phyloP scores from a whole-genome alignment of 1,140 invertebrate genomes.

The Glossosoma conforme region DNA sequence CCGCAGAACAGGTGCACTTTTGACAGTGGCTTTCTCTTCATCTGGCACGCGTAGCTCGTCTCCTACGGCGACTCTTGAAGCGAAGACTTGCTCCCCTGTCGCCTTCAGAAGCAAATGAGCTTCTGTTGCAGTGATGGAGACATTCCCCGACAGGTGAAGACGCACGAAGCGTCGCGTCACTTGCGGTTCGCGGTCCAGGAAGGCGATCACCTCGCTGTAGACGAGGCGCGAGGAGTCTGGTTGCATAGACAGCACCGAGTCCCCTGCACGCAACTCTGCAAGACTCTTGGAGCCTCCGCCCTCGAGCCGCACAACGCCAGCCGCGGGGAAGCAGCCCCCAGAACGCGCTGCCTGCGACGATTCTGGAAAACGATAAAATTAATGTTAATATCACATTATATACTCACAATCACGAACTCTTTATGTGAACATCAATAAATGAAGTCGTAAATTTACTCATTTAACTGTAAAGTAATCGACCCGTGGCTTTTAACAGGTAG shows the following conservation, averaged over 20 bases:
- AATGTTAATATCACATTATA: too few relatives aligned
- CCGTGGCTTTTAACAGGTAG: conserved; percentile 8
- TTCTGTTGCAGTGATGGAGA: conserved; percentile 72
- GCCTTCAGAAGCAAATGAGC: conserved; percentile 71
- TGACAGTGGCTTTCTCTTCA: conserved; percentile 44
- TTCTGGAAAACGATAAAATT: conserved; percentile 64
- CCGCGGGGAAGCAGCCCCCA: conserved; percentile 71
- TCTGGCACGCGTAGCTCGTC: conserved; percentile 50
- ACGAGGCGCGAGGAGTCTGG: conserved; percentile 56
- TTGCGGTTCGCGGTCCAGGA: conserved; percentile 74
- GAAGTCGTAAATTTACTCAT: neutral
- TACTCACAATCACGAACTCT: too few relatives aligned
- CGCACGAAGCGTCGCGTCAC: conserved; percentile 65
- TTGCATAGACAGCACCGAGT: conserved; percentile 73
- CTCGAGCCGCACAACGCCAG: conserved; percentile 55
- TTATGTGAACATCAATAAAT: neutral
- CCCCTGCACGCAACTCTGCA: conserved; percentile 68
- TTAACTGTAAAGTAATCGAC: neutral
- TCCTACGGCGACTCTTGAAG: conserved; percentile 39
- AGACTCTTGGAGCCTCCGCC: conserved; percentile 48
- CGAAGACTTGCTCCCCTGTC: conserved; percentile 45
- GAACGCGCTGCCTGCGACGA: conserved; percentile 70
- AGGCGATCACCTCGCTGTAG: conserved; percentile 75
- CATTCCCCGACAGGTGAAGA: conserved; percentile 65
- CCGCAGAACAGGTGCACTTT: conserved; percentile 58